Base-by-base conservation (phyloP, 1,140 invertebrate genomes). In the Lordiphosa collinella region DNA sequence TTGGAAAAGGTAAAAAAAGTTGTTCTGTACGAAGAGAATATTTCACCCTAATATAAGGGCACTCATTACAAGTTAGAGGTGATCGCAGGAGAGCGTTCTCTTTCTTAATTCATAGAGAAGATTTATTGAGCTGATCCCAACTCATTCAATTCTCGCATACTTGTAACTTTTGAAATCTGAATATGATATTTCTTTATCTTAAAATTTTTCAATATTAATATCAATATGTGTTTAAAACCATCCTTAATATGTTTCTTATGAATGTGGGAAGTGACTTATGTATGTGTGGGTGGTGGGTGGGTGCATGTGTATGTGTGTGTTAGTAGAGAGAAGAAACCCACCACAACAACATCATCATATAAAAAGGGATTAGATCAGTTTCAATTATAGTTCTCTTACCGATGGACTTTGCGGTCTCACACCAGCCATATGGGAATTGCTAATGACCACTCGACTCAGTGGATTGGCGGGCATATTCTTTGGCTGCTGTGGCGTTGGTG, bases 351-450 rank as follows among this genome's bases (percentile, higher is more conserved):
- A 52, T 44, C 53, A 58, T 49, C 40, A 37, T 35, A 38, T 16
- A 12, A 47, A 29, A 65, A 16, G 8, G 6, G n/a, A 18, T 48
- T 10, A 31, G 9, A 29, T 29, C 25, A 29, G 2, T 29, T 29
- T 7, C 13, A 18, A n/a, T 43, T 3, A 18, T 18, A 31, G n/a
- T 29, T 35, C 14, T 32, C 93, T 93, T 93, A 95, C 94, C 88
- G 93, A 93, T 79, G 94, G 94, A 82, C 92, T 92, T 74, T 95
- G 94, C 57, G 95, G 93, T 87, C 96, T 91, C 14, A 94, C 91
- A 54, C 94, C 94, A 65, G 96, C 93, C 90, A 97, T 93, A 87
- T 96, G 95, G 51, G 92, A 92, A 78, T 93, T 92, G 65, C 93
- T 93, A 71, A 96, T 93, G 59, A 97, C 94, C 57, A 96, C 93